phyloP scores from a whole-genome alignment of 2,113 vertebrate genomes.

The human (Homo sapiens) region DNA sequence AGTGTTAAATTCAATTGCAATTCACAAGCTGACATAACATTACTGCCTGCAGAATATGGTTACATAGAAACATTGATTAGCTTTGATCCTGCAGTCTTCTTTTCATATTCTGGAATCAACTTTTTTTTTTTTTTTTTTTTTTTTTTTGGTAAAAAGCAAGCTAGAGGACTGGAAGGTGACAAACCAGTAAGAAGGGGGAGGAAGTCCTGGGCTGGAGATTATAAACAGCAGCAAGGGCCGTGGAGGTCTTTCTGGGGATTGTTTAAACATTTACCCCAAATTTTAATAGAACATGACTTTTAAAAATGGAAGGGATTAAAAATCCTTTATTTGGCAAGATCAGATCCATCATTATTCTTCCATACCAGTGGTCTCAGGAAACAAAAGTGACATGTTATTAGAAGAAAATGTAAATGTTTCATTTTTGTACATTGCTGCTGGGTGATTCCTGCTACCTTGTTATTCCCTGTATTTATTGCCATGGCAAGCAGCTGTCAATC shows the following conservation, averaged over 20 bases:
- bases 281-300: constrained; percentile 13
- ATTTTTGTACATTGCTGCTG: background rate
- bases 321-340: constrained; percentile 14
- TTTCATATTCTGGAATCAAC: background rate
- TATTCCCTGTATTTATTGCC: background rate
- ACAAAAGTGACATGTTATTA: background rate
- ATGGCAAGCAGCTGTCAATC: background rate
- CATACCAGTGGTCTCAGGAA: background rate
- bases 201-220: background rate
- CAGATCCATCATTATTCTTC: background rate
- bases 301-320: background rate
- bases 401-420: background rate
- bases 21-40: background rate
- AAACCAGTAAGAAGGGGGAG: background rate
- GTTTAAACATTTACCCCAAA: background rate
- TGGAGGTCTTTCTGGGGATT: background rate
- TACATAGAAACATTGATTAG: constrained; percentile 36
- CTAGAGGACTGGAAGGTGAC: background rate
- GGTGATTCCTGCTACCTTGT: background rate
- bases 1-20: background rate
- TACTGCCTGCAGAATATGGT: background rate
- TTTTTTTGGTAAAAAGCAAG: background rate
- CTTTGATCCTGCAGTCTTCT: constrained; percentile 39
- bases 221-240: background rate
- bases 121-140: background rate